A percentile compares a stretch with the other conserved stretches of the same genome.
Evolutionary conservation across 2,797 vertebrate genomes (phyloP).

Genomic region (Agapornis canus): DNA sequence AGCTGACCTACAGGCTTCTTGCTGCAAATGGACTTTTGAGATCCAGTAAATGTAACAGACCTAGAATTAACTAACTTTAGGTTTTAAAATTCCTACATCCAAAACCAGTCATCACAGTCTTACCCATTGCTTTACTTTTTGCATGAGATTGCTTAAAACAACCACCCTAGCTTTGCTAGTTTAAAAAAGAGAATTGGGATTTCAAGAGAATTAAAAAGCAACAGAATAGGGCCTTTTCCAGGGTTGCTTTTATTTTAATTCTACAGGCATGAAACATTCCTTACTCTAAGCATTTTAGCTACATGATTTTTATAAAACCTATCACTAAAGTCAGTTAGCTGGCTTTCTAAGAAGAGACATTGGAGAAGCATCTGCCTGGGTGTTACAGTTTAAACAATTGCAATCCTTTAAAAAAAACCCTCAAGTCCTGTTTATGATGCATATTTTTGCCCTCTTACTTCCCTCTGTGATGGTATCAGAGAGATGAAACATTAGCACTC

Average conservation of each 20-base stretch:
- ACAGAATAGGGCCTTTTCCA: background rate
- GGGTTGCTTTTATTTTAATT: background rate
- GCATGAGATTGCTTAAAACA: background rate
- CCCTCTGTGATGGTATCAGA: background rate
- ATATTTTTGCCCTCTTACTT: background rate
- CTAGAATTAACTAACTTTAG: background rate
- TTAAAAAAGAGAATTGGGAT: background rate
- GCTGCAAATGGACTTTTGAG: background rate
- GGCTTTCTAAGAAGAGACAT: background rate
- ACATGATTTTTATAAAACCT: background rate
- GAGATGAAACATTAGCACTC: background rate
- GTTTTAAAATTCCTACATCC: background rate
- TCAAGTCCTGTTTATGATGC: background rate
- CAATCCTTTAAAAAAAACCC: background rate
- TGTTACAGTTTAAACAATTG: conserved; percentile 1
- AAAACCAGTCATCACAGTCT: background rate
- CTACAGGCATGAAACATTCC: background rate
- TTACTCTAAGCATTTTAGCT: background rate
- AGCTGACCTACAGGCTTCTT: conserved; percentile 6
- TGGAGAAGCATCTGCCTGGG: conserved; percentile 39
- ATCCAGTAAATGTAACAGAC: background rate
- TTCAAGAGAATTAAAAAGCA: background rate
- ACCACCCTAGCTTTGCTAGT: background rate
- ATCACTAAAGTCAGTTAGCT: background rate
- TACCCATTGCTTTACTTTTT: background rate